phyloP scores from a whole-genome alignment of 1,140 invertebrate genomes.

The Dolichoris vasculosae region DNA sequence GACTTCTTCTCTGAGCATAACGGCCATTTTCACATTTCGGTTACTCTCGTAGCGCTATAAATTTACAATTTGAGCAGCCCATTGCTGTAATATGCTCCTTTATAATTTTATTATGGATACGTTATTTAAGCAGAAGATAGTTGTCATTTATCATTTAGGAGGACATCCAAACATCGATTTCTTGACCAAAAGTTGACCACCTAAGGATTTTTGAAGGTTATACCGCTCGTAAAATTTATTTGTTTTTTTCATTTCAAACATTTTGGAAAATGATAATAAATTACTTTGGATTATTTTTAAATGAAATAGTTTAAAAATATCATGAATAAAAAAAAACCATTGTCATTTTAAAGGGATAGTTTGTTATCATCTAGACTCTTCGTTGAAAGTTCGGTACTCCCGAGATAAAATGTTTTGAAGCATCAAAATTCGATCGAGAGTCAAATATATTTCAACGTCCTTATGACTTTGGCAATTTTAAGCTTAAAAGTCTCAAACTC shows the following conservation, averaged over 20 bases:
- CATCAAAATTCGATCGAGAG: no score
- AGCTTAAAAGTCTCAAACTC: not conserved
- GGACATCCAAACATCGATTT: not conserved
- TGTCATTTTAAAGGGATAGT: not conserved
- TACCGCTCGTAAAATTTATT: no score
- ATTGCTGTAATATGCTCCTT: not conserved
- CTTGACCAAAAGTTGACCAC: no score
- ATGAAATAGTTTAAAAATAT: no score
- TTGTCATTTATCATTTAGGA: not conserved
- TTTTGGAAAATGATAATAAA: no score
- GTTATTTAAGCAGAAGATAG: not conserved
- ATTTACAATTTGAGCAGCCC: not conserved
- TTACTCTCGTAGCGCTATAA: not conserved
- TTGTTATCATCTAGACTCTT: not conserved
- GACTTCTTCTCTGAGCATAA: not conserved
- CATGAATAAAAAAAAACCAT: not conserved
- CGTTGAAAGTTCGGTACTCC: not conserved
- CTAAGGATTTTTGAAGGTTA: no score
- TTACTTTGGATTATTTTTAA: no score
- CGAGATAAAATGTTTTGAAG: no score
- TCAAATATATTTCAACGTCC: not conserved
- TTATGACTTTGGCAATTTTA: not conserved
- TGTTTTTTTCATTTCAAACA: no score
- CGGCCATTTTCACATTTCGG: slow-evolving; percentile 29
- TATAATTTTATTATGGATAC: slow-evolving; percentile 1